A percentile compares a stretch with the other conserved stretches of the same genome.
Evolutionary conservation across 2,797 vertebrate genomes (phyloP).

Genomic region (Myripristis murdjan): DNA sequence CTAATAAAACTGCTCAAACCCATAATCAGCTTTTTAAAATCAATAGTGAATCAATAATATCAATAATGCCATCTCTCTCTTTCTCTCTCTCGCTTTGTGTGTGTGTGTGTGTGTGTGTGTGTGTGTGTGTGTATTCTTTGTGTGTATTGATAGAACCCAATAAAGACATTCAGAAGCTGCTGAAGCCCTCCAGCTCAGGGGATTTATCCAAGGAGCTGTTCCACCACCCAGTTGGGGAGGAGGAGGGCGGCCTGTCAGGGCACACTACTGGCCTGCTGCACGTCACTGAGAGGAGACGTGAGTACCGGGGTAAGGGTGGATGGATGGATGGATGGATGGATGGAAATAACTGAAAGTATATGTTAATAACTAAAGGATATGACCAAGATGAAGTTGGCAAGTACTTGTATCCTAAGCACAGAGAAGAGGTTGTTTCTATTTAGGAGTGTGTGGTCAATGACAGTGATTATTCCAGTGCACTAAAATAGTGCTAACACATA

Average conservation of each 20-base stretch:
- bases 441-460: too few relatives aligned
- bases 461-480: too few relatives aligned
- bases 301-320: constrained; percentile 74
- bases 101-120: constrained; percentile 36
- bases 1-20: too few relatives aligned
- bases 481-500: too few relatives aligned
- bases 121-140: constrained; percentile 5
- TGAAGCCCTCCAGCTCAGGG: constrained; percentile 83
- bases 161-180: constrained; percentile 86
- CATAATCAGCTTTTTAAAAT: too few relatives aligned
- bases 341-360: too few relatives aligned
- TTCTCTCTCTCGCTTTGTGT: constrained; percentile 23
- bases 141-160: constrained; percentile 81
- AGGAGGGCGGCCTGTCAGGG: constrained; percentile 85
- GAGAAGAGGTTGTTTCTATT: too few relatives aligned
- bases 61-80: too few relatives aligned
- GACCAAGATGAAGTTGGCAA: background rate
- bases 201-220: constrained; percentile 82
- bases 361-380: background rate
- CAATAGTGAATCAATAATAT: too few relatives aligned
- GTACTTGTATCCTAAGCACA: too few relatives aligned
- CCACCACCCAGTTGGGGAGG: constrained; percentile 78
- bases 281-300: constrained; percentile 93
- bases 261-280: constrained; percentile 92
- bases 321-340: background rate